These are phyloP conservation scores for Eucera pruinosa DNA, from an alignment of 2,888 invertebrate genomes.

Conservation along the genomic window DNA sequence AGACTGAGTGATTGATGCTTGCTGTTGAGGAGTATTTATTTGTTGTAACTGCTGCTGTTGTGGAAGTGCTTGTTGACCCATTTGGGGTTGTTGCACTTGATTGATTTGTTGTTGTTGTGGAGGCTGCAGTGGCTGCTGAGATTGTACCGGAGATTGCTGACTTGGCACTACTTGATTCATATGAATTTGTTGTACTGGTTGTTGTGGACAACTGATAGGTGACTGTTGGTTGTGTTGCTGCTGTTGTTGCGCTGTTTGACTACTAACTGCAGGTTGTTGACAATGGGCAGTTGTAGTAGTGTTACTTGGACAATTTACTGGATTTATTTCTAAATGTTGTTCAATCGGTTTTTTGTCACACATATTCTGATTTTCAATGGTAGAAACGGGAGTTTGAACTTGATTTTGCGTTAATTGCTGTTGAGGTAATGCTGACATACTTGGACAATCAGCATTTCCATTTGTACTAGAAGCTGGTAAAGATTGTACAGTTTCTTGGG, in stretches of 20 bases:
- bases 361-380: conserved; percentile 69
- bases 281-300: conserved; percentile 65
- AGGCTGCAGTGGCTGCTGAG: conserved; percentile 65
- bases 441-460: conserved; percentile 77
- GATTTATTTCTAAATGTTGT: conserved; percentile 73
- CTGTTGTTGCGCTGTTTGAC: conserved; percentile 74
- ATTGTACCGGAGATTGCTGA: conserved; percentile 59
- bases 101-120: conserved; percentile 65
- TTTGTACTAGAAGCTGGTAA: conserved; percentile 82
- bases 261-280: conserved; percentile 76
- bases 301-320: conserved; percentile 65
- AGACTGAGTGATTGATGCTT: conserved; percentile 77
- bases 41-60: conserved; percentile 67
- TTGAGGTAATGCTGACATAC: conserved; percentile 45
- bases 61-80: conserved; percentile 59
- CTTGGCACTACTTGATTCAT: conserved; percentile 55
- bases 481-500: conserved; percentile 78
- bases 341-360: conserved; percentile 73
- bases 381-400: conserved; percentile 73
- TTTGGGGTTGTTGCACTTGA: conserved; percentile 65
- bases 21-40: conserved; percentile 64
- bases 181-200: conserved; percentile 73
- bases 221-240: conserved; percentile 73
- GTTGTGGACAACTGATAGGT: conserved; percentile 64
- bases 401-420: conserved; percentile 61